These are phyloP conservation scores for Pseudachorutes palmiensis DNA, from an alignment of 1,140 invertebrate genomes.

Conservation along the genomic window DNA sequence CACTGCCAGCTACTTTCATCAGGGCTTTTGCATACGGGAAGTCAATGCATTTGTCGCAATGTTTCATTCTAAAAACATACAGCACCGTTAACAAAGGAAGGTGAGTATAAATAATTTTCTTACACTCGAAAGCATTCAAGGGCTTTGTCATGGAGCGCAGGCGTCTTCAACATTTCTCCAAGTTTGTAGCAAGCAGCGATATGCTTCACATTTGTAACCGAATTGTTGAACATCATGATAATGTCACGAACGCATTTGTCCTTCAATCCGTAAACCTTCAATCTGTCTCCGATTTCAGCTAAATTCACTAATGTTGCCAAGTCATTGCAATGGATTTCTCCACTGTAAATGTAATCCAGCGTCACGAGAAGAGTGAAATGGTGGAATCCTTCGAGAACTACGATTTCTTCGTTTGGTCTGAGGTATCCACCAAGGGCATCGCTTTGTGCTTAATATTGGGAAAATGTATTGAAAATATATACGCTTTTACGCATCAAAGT, in stretches of 20 bases:
- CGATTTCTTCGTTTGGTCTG: slow-evolving; percentile 1
- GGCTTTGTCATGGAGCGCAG: neutral
- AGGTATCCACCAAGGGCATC: neutral
- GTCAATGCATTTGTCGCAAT: neutral
- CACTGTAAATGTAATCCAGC: slow-evolving; percentile 6
- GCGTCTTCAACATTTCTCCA: neutral
- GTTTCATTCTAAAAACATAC: slow-evolving; percentile 1
- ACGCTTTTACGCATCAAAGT: neutral
- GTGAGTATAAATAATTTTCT: too few species aligned
- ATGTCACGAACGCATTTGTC: slow-evolving; percentile 6
- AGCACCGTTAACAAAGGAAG: neutral
- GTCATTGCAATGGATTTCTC: slow-evolving; percentile 5
- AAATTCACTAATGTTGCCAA: neutral
- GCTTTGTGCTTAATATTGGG: neutral
- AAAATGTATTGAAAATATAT: neutral
- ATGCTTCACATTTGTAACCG: slow-evolving; percentile 3
- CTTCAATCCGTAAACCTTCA: slow-evolving; percentile 1
- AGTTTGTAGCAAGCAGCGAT: slow-evolving; percentile 6
- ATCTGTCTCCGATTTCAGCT: neutral
- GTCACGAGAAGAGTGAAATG: neutral
- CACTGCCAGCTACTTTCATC: neutral
- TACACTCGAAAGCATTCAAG: slow-evolving; percentile 5
- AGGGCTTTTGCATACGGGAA: slow-evolving; percentile 3
- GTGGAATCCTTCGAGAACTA: neutral
- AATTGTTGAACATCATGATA: neutral